These are phyloP conservation scores for Drosophila elegans DNA, from an alignment of 1,140 invertebrate genomes.

Conservation along the genomic window DNA sequence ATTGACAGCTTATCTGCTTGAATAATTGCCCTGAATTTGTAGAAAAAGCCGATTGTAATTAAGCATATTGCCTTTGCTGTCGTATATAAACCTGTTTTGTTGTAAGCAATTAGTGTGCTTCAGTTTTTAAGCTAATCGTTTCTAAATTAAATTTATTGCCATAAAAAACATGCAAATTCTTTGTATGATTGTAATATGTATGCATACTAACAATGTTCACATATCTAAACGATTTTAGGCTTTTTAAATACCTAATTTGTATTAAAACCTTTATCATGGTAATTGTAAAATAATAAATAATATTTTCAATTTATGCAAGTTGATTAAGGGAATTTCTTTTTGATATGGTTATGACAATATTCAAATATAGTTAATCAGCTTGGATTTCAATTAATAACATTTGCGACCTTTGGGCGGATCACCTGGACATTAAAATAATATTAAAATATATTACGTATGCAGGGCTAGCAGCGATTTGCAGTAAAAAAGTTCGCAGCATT, in stretches of 20 bases:
- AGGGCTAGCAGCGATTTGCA: slow-evolving; percentile 21
- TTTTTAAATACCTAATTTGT: neutral
- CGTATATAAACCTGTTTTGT: slow-evolving; percentile 1
- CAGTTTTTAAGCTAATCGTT: neutral
- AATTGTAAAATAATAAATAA: neutral
- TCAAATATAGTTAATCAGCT: slow-evolving; percentile 54
- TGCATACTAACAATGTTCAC: no score
- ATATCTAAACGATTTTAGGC: neutral
- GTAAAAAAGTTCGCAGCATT: slow-evolving; percentile 70
- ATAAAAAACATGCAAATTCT: neutral
- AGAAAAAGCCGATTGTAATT: slow-evolving; percentile 7
- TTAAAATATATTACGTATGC: slow-evolving; percentile 32
- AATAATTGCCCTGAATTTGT: neutral
- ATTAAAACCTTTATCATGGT: neutral
- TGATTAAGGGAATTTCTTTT: slow-evolving; percentile 18
- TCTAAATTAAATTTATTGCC: neutral
- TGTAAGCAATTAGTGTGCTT: neutral
- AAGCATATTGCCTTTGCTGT: neutral
- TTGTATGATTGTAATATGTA: neutral
- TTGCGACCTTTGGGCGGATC: slow-evolving; percentile 4
- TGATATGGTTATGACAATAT: slow-evolving; percentile 22
- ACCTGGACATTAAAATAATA: slow-evolving; percentile 24
- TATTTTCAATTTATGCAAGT: slow-evolving; percentile 19
- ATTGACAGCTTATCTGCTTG: slow-evolving; percentile 24
- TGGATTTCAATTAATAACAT: slow-evolving; percentile 46